phyloP scores from a whole-genome alignment of 2,113 vertebrate genomes.

The Corapipo altera region DNA sequence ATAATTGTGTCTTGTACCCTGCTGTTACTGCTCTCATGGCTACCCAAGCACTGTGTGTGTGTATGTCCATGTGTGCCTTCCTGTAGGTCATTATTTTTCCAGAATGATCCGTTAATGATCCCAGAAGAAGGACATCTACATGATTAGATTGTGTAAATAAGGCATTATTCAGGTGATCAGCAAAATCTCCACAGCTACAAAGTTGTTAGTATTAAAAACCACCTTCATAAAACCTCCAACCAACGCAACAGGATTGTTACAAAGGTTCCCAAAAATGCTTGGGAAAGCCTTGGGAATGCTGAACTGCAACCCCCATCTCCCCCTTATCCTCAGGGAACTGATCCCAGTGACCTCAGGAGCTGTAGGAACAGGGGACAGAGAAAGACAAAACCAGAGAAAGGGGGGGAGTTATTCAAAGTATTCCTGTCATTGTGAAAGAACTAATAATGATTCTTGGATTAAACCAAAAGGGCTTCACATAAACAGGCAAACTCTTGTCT shows the following conservation, averaged over 20 bases:
- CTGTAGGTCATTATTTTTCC: neutral
- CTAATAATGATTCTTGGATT: neutral
- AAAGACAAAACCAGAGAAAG: neutral
- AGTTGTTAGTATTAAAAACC: neutral
- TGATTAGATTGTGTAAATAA: neutral
- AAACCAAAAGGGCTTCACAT: neutral
- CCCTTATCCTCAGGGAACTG: too few species aligned
- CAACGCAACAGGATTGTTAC: neutral
- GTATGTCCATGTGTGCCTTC: neutral
- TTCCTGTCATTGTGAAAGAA: neutral
- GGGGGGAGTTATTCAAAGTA: neutral
- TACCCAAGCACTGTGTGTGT: neutral
- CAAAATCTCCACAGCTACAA: neutral
- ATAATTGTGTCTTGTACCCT: neutral
- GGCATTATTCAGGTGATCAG: neutral
- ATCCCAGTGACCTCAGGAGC: neutral
- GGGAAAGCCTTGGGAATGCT: neutral
- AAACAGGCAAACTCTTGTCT: too few species aligned
- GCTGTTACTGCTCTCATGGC: neutral
- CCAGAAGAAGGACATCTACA: neutral
- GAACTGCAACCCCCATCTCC: neutral
- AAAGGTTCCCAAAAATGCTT: neutral
- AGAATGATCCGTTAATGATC: neutral
- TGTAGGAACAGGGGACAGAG: neutral
- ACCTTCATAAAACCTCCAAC: neutral